Evolutionary conservation across 1,140 invertebrate genomes (phyloP), one percentile per base, ranked within the genome.

Genomic region (Eupristina koningsbergeri): DNA sequence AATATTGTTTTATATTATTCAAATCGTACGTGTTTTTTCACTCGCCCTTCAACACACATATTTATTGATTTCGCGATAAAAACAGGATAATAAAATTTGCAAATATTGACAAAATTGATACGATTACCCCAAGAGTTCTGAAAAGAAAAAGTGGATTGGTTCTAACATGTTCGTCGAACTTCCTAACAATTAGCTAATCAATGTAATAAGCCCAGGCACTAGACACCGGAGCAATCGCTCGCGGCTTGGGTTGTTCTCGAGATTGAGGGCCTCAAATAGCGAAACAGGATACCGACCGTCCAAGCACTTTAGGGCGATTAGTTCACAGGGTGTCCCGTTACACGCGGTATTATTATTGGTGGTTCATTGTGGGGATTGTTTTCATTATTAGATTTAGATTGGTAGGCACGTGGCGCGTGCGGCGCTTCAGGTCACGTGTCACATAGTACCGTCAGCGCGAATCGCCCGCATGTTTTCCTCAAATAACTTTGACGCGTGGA

Each of bases 381-480:
- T 91, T 90, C 86, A 87, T 91, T 91, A 91, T 91, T 91, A 91
- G 91, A 91, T 91, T 91, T 91, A 88, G 90, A 91, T 91, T 90
- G 91, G 71, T 34, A 45, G 88, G 41, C 90, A 87, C 90, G 90
- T 91, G 90, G 90, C 90, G 90, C 15, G 19, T 31, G 3, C 3
- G 76, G 31, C 17, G 0, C 74, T 9, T 7, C 19, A 0, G 86
- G 88, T 85, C 87, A 87, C 88, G 85, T 85, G 88, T 19, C 73
- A 61, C 8, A 7, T n/a, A n/a, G n/a, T 83, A 50, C 61, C 77
- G 58, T 45, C 47, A 69, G 79, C 5, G 53, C 53, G 22, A 73
- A 73, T 34, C 19, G 45, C 73, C 22, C 61, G 53, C 6, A 58
- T 29, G 50, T 80, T 71, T 31, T 41, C 34, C n/a, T 58, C 36